Base-by-base conservation (phyloP, 2,113 vertebrate genomes). In the Oncorhynchus mykiss region DNA sequence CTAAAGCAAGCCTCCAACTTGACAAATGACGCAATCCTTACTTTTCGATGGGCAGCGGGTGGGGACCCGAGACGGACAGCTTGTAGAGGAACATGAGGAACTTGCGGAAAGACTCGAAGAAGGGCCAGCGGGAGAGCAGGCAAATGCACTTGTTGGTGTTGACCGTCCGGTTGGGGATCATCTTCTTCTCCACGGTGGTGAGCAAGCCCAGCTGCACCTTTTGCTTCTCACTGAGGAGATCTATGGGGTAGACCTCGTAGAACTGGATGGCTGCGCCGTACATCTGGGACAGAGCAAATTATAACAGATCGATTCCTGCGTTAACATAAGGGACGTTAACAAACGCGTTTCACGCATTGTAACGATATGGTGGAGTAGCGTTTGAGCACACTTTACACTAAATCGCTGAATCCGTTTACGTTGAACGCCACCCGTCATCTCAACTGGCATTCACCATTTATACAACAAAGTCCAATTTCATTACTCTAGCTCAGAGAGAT, bases 131-230 rank as follows among this genome's bases (percentile, higher is more conserved):
- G 74, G 98, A 99, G 5, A 99, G 96, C 84, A 99, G 92, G 88
- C 98, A 99, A 92, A 99, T 98, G 88, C 98, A 99, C 84, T 98
- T 99, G 86, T 98, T 99, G 79, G 96, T 93, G 90, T 97, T 97
- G 72, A 99, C 96, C 0, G 93, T 93, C 75, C 96, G 95, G 78
- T 95, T 93, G 70, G 94, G 92, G 89, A 97, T 89, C 80, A 93
- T 79, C 92, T 94, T 97, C 88, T 95, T 98, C 74, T 97, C 96
- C 80, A 99, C 94, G 0, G 94, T 91, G 2, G 96, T 97, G 85
- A 99, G 87, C 2, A 99, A 92, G 66, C 97, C 96, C 85, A 99
- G 91, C 80, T 99, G 97, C 65, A 94, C 87, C 76, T 96, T 96
- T 85, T 99, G 98, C 80, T 95, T 98, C 90, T 99, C 97, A 27